phyloP scores from a whole-genome alignment of 2,888 invertebrate species.

The Agrotis clavis region DNA sequence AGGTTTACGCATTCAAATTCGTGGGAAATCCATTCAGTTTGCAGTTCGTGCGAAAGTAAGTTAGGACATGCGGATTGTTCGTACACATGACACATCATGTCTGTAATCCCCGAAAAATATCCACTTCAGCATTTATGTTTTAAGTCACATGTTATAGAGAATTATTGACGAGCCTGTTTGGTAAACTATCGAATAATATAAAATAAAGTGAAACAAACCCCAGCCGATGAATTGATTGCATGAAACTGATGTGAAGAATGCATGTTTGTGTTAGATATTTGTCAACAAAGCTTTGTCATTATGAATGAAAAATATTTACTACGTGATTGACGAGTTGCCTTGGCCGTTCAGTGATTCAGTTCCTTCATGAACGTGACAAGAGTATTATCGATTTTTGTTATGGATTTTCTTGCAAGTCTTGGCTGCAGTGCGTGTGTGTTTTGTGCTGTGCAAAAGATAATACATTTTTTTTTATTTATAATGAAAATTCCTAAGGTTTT shows the following conservation, averaged over 20 bases:
- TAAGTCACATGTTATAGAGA: no score
- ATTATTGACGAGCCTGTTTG: no score
- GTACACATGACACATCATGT: not conserved
- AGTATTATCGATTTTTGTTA: conserved; percentile 36
- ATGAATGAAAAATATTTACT: conserved; percentile 72
- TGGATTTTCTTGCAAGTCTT: conserved; percentile 31
- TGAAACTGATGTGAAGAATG: conserved; percentile 75
- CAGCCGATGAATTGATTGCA: conserved; percentile 42
- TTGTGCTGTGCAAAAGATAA: conserved; percentile 29
- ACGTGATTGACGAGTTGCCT: conserved; percentile 37
- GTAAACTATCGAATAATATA: conserved; percentile 41
- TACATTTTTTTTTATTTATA: conserved; percentile 11
- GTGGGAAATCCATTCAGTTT: conserved; percentile 66
- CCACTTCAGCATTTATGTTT: no score
- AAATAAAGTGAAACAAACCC: conserved; percentile 44
- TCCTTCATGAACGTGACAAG: conserved; percentile 61
- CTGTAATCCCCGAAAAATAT: no score
- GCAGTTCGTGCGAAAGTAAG: conserved; percentile 56
- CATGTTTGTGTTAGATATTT: conserved; percentile 80
- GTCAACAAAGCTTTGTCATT: conserved; percentile 79
- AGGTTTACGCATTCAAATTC: conserved; percentile 54
- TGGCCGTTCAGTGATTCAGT: conserved; percentile 69
- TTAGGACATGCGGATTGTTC: conserved; percentile 47
- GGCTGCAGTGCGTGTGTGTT: conserved; percentile 36
- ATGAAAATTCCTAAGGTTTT: conserved; percentile 28